phyloP scores from a whole-genome alignment of 2,888 invertebrate genomes.

The Dasypogon diadema region DNA sequence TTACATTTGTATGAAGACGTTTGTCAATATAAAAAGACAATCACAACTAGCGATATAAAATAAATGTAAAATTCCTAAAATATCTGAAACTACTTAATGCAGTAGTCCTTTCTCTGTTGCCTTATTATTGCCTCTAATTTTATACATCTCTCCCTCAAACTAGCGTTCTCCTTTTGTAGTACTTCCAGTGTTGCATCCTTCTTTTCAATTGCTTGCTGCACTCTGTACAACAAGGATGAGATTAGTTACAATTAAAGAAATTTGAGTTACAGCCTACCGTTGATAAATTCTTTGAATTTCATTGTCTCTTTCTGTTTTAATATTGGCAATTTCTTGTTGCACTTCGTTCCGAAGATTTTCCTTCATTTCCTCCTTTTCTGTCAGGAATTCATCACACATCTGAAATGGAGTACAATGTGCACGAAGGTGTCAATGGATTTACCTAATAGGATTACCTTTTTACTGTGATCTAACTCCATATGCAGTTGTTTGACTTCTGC shows the following conservation, averaged over 20 bases:
- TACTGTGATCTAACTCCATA: conserved; percentile 74
- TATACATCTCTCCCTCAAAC: conserved; percentile 78
- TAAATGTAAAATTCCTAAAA: too few relatives aligned
- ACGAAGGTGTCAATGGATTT: not conserved
- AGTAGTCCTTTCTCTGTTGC: conserved; percentile 80
- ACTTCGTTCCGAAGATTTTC: conserved; percentile 75
- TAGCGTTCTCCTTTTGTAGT: conserved; percentile 77
- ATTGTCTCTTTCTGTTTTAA: conserved; percentile 78
- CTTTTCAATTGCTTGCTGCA: conserved; percentile 83
- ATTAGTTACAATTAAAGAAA: conserved; percentile 44
- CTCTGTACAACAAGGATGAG: conserved; percentile 72
- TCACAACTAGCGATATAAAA: too few relatives aligned
- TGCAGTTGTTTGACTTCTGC: conserved; percentile 76
- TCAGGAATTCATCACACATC: conserved; percentile 70
- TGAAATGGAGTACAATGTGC: conserved; percentile 56
- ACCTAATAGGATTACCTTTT: conserved; percentile 71
- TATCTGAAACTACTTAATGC: conserved; percentile 61
- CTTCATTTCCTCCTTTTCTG: conserved; percentile 72
- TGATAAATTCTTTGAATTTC: conserved; percentile 85
- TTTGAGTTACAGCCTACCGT: conserved; percentile 71
- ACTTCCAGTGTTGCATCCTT: conserved; percentile 83
- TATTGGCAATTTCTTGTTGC: conserved; percentile 72
- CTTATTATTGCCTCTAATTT: conserved; percentile 81
- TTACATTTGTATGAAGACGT: too few relatives aligned
- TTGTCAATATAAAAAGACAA: too few relatives aligned